Evolutionary conservation across 2,113 vertebrate genomes (phyloP).

Genomic region (Eulemur rufifrons): DNA sequence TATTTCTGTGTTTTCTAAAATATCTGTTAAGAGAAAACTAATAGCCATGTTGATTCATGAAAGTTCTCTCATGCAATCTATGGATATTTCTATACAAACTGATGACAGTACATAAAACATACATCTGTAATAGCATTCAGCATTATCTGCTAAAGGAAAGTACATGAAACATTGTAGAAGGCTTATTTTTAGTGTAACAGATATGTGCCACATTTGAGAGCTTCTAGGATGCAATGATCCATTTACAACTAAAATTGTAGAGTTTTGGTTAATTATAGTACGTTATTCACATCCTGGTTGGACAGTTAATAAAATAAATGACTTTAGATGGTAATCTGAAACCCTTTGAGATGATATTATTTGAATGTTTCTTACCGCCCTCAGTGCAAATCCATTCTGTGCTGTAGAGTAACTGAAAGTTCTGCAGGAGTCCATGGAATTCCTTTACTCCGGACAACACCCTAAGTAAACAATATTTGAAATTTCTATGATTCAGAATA

Average conservation of each 20-base stretch:
- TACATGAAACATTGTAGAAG: not conserved
- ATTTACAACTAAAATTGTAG: slow-evolving; percentile 42
- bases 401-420: not conserved
- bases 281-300: slow-evolving; percentile 29
- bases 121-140: slow-evolving; percentile 32
- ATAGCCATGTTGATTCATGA: slow-evolving; percentile 50
- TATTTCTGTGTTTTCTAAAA: slow-evolving; percentile 68
- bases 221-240: not conserved
- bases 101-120: slow-evolving; percentile 9
- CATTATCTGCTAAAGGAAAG: slow-evolving; percentile 26
- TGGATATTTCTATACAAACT: slow-evolving; percentile 25
- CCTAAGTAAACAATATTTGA: not conserved
- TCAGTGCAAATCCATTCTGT: not conserved
- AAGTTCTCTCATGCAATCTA: slow-evolving; percentile 33
- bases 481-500: slow-evolving; percentile 21
- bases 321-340: not conserved
- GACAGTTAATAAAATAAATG: slow-evolving; percentile 34
- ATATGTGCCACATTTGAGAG: not conserved
- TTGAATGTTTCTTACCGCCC: not conserved
- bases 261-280: slow-evolving; percentile 37
- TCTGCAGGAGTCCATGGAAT: not conserved
- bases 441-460: not conserved
- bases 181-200: slow-evolving; percentile 43
- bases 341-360: not conserved
- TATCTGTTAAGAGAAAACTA: slow-evolving; percentile 53